phyloP scores from a whole-genome alignment of 2,888 invertebrate species.

The Pollenia amentaria region DNA sequence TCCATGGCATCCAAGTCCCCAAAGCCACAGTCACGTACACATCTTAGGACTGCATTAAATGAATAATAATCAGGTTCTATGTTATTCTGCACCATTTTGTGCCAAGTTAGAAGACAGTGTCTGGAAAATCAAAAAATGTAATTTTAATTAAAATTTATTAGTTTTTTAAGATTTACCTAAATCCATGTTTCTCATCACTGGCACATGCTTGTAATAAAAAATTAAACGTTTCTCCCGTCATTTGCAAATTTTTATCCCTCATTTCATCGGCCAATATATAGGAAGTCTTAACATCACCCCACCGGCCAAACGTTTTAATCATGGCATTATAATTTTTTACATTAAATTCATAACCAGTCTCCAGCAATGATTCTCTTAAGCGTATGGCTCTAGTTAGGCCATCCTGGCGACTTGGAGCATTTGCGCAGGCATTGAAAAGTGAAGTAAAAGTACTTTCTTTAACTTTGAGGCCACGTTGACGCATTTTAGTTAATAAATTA shows the following conservation, averaged over 20 bases:
- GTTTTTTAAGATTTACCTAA: slow-evolving; percentile 82
- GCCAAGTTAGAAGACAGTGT: slow-evolving; percentile 94
- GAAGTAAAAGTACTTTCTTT: slow-evolving; percentile 92
- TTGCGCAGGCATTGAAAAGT: slow-evolving; percentile 94
- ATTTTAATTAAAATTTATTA: neutral
- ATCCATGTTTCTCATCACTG: slow-evolving; percentile 91
- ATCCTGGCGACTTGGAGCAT: slow-evolving; percentile 89
- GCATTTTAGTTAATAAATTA: slow-evolving; percentile 93
- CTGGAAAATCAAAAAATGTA: slow-evolving; percentile 77
- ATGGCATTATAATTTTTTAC: slow-evolving; percentile 93
- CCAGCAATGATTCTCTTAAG: slow-evolving; percentile 88
- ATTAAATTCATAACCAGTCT: slow-evolving; percentile 89
- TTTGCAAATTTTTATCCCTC: slow-evolving; percentile 87
- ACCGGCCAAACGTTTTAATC: slow-evolving; percentile 95
- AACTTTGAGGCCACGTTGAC: slow-evolving; percentile 88
- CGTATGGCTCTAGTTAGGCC: slow-evolving; percentile 89
- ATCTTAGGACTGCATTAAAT: slow-evolving; percentile 92
- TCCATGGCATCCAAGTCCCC: slow-evolving; percentile 88
- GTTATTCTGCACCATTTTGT: slow-evolving; percentile 89
- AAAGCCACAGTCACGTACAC: slow-evolving; percentile 92
- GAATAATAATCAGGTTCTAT: slow-evolving; percentile 89
- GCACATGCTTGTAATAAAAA: slow-evolving; percentile 94
- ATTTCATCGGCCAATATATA: slow-evolving; percentile 95
- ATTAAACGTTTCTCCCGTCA: slow-evolving; percentile 90
- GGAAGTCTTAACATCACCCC: slow-evolving; percentile 91